These are phyloP conservation scores for Eucidaris tribuloides DNA, from an alignment of 35 echinoderm and acorn worm genomes.

Conservation along the genomic window DNA sequence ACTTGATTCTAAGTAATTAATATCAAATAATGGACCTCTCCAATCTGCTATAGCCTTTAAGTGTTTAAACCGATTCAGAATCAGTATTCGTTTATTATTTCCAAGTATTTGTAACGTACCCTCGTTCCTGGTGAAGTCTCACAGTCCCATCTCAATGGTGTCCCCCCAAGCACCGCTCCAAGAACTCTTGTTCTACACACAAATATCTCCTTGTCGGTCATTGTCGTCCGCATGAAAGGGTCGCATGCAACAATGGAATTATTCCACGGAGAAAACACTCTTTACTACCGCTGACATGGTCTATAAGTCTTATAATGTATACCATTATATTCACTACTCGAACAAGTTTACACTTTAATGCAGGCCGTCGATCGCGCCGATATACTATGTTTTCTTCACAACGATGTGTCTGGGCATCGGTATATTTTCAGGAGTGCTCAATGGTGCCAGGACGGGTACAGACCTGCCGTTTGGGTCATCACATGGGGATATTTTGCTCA, in stretches of 20 bases:
- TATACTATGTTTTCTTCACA: slow-evolving; percentile 79
- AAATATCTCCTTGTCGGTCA: slow-evolving; percentile 77
- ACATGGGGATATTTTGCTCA: slow-evolving; percentile 59
- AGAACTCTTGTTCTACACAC: slow-evolving; percentile 81
- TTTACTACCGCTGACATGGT: slow-evolving; percentile 53
- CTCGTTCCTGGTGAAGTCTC: background rate
- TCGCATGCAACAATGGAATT: slow-evolving; percentile 57
- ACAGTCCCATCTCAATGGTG: slow-evolving; percentile 68
- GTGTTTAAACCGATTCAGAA: no score
- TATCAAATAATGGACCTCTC: no score
- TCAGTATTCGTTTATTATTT: background rate
- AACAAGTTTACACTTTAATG: slow-evolving; percentile 73
- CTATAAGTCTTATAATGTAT: slow-evolving; percentile 48
- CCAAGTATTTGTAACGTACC: slow-evolving; percentile 52
- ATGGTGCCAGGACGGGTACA: slow-evolving; percentile 21
- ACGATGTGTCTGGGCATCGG: slow-evolving; percentile 51
- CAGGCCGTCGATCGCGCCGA: slow-evolving; percentile 65
- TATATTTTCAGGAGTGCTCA: slow-evolving; percentile 66
- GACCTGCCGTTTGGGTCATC: slow-evolving; percentile 49
- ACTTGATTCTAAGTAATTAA: no score
- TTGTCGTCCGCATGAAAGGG: slow-evolving; percentile 88
- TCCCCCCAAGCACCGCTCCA: slow-evolving; percentile 71
- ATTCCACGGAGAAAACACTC: slow-evolving; percentile 27
- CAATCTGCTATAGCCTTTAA: no score
- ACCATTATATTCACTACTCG: slow-evolving; percentile 53